Conservation (phyloP, 2,888 invertebrate genomes). For the Flabesymbios commensalis region DNA sequence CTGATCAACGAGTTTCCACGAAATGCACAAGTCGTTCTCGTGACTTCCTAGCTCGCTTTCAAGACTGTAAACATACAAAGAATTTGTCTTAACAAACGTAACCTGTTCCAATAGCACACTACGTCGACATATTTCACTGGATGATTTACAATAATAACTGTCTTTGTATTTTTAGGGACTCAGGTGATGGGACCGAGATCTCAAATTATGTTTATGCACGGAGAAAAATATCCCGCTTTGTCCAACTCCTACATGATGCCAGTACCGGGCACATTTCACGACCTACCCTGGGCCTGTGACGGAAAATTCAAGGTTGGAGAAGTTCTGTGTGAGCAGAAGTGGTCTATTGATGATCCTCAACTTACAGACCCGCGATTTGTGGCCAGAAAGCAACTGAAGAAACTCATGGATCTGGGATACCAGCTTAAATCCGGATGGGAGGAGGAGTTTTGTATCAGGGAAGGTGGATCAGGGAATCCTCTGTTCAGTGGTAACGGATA, state of each 20-base stretch:
- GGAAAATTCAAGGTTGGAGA: conserved; percentile 15
- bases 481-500: conserved; percentile 6
- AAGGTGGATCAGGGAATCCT: conserved; percentile 10
- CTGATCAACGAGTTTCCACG: too few relatives aligned
- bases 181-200: not conserved
- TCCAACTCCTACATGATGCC: conserved; percentile 14
- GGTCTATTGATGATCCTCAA: conserved; percentile 14
- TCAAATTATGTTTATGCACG: too few relatives aligned
- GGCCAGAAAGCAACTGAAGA: conserved; percentile 17
- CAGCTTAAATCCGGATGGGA: conserved; percentile 22
- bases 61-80: too few relatives aligned
- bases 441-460: conserved; percentile 13
- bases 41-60: too few relatives aligned
- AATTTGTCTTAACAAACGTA: too few relatives aligned
- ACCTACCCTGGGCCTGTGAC: conserved; percentile 12
- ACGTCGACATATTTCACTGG: too few relatives aligned
- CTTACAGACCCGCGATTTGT: conserved; percentile 20
- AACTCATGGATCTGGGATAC: conserved; percentile 5
- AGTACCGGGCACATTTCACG: conserved; percentile 11
- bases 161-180: too few relatives aligned
- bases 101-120: too few relatives aligned
- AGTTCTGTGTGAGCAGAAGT: conserved; percentile 15
- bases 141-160: too few relatives aligned
- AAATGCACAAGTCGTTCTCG: too few relatives aligned
- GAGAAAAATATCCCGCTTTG: too few relatives aligned